phyloP scores from a whole-genome alignment of 1,140 invertebrate species.

The Scaptodrosophila lebanonensis region DNA sequence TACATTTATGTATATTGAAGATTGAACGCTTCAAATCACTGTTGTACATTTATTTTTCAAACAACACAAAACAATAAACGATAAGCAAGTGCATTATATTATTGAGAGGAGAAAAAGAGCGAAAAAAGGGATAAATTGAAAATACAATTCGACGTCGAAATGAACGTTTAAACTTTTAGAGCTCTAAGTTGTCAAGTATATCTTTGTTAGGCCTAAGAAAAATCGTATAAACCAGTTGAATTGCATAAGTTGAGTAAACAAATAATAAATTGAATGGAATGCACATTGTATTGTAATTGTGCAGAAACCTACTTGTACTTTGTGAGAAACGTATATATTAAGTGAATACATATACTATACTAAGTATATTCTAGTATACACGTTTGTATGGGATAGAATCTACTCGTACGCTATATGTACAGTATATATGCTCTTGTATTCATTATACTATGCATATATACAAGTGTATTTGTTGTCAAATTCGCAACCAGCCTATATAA shows the following conservation, averaged over 20 bases:
- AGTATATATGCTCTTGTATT: constrained; percentile 10
- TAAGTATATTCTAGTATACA: constrained; percentile 42
- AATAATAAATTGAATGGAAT: background rate
- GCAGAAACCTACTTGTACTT: too few relatives aligned
- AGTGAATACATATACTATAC: too few relatives aligned
- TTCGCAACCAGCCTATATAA: constrained; percentile 36
- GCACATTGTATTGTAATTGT: background rate
- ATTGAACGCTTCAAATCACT: constrained; percentile 19
- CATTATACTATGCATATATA: constrained; percentile 22
- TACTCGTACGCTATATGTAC: too few relatives aligned
- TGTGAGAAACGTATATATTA: too few relatives aligned
- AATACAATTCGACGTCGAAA: constrained; percentile 9
- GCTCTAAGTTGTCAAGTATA: constrained; percentile 67
- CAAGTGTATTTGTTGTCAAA: constrained; percentile 27
- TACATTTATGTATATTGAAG: too few relatives aligned
- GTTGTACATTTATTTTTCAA: constrained; percentile 58
- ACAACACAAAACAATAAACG: constrained; percentile 37
- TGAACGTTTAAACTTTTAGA: constrained; percentile 29
- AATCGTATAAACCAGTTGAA: constrained; percentile 43
- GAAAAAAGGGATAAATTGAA: constrained; percentile 5
- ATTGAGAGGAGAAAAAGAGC: constrained; percentile 37
- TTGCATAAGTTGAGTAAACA: constrained; percentile 24
- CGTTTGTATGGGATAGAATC: constrained; percentile 11
- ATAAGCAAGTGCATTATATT: constrained; percentile 70
- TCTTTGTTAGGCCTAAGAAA: constrained; percentile 65